Evolutionary conservation across 30 jellyfish, hydroid and myxozoan genomes (phyloP), one percentile per base, ranked within the genome.

Genomic region (Aurelia sp.): DNA sequence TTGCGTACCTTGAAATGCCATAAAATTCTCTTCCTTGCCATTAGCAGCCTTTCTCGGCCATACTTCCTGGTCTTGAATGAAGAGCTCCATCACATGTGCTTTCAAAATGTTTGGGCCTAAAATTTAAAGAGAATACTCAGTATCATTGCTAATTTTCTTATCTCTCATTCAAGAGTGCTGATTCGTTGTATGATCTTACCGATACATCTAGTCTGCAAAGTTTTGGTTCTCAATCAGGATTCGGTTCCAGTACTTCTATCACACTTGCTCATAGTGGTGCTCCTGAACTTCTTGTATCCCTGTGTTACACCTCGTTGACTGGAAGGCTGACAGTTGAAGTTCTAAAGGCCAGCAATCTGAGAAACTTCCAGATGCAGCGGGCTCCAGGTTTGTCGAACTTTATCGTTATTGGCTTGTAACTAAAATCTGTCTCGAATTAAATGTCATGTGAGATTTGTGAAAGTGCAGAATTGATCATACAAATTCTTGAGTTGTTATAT

Each of bases 251-350:
- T 59, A 60, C 97, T 11, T 92, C 98, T 27, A 63, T 92, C 62
- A 74, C 93, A 12, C 74, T 82, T 53, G 97, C 87, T 27, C 96
- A 86, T 50, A 87, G 94, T 2, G 92, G 97, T 16, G 84, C 98
- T 13, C 98, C 98, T 17, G 98, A 92, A 60, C 92, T 92, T 16
- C 96, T 92, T 4, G 95, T 92, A 27, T 92, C 98, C 21, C 93
- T 92, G 24, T 92, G 97, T 72, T 92, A 92, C 66, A 90, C 98
- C 24, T 92, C 98, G 27, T 84, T 92, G 50, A 92, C 98, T n/a
- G 98, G 98, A 8, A 30, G 98, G 22, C 90, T 92, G 21, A 92
- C 98, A 11, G 98, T 92, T 20, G 98, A 92, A 51, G 98, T 92
- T 16, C 72, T 92, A 27, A 92, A 92, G 60, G 98, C 98, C 9